Evolutionary conservation across 2,113 vertebrate species (phyloP).

Genomic region (Phaethon lepturus): DNA sequence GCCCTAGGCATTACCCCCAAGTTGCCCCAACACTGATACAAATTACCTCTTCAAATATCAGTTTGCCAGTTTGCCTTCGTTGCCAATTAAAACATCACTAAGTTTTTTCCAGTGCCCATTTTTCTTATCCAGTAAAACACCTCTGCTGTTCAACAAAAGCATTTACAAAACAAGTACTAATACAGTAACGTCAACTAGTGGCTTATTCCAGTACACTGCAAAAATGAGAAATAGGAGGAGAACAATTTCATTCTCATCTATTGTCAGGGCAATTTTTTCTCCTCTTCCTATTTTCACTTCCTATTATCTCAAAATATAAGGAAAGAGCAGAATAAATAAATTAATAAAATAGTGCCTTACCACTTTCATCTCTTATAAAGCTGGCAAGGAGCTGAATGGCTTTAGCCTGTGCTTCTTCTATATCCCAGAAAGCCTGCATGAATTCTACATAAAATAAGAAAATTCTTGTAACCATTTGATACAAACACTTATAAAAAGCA

Average conservation of each 20-base stretch:
- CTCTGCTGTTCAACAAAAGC: not conserved
- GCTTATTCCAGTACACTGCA: not conserved
- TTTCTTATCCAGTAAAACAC: not conserved
- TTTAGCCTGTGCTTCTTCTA: conserved; percentile 68
- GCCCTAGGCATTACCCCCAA: not conserved
- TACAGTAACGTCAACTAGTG: not conserved
- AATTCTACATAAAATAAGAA: conserved; percentile 54
- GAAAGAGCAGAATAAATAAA: not conserved
- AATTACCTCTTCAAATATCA: not conserved
- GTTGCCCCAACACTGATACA: not conserved
- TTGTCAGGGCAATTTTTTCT: not conserved
- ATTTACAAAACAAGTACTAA: not conserved
- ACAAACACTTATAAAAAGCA: not conserved
- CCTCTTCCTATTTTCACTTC: not conserved
- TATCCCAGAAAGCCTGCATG: conserved; percentile 71
- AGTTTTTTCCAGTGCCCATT: not conserved
- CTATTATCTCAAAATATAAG: not conserved
- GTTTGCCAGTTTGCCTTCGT: not conserved
- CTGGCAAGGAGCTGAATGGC: conserved; percentile 63
- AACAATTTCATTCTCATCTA: not conserved
- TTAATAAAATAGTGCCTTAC: conserved; percentile 34
- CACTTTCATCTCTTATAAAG: conserved; percentile 45
- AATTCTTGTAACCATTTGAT: not conserved
- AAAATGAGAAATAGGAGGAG: not conserved
- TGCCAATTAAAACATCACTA: not conserved